phyloP scores from a whole-genome alignment of 1,140 invertebrate genomes.

The Grapholita molesta region DNA sequence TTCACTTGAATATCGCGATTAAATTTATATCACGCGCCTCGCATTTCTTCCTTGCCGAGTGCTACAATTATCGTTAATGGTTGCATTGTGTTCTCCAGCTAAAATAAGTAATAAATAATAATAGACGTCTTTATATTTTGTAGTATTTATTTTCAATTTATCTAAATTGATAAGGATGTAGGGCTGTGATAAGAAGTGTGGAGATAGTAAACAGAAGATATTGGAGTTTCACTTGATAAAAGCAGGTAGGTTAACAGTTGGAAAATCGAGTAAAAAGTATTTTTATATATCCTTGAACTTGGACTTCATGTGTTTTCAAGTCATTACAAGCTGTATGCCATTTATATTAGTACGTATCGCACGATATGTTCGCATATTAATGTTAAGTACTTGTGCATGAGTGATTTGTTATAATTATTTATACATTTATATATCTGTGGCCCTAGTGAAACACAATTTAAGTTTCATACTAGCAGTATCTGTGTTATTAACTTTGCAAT shows the following conservation, averaged over 20 bases:
- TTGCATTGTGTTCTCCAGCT: background rate
- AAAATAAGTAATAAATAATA: background rate
- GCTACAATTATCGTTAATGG: background rate
- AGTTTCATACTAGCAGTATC: too few relatives aligned
- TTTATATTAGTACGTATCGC: background rate
- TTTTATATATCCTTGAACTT: background rate
- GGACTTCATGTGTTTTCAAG: background rate
- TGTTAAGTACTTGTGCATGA: background rate
- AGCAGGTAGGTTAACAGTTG: background rate
- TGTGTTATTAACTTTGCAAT: too few relatives aligned
- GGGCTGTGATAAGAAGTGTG: constrained; percentile 2
- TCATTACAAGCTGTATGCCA: background rate
- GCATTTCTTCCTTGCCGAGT: background rate
- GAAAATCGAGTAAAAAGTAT: background rate
- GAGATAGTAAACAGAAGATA: constrained; percentile 10
- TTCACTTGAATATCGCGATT: background rate
- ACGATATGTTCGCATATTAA: background rate
- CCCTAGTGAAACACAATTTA: too few relatives aligned
- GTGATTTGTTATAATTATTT: background rate
- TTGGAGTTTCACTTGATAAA: background rate
- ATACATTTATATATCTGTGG: too few relatives aligned
- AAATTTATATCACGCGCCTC: constrained; percentile 5
- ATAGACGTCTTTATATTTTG: background rate
- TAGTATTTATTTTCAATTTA: constrained; percentile 14
- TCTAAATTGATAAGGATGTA: constrained; percentile 15